Base-by-base conservation (phyloP, 2,888 invertebrate genomes). In the Andricus quercusramuli region DNA sequence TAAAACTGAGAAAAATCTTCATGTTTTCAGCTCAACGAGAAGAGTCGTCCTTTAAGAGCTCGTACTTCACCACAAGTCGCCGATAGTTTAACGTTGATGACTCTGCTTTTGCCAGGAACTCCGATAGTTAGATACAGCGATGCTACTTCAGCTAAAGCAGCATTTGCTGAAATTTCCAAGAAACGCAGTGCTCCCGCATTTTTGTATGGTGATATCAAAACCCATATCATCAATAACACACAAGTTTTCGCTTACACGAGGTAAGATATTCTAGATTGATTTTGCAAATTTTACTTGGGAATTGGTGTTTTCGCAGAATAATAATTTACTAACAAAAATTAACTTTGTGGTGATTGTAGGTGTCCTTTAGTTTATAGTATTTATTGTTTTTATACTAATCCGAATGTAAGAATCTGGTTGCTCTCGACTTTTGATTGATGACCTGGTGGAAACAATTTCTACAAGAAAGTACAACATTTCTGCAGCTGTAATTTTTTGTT, bases 51-150 rank as follows among this genome's bases (percentile, higher is more conserved):
- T 70, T 85, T 90, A 64, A 88, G 89, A 66, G 81, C 89, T 37
- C 88, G 90, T 51, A 88, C 93, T 82, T 90, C 93, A 32, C 82
- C 86, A 4, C 93, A 93, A 77, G 93, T 94, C 74, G 92, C 94
- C 56, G 95, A 96, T 32, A 94, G 93, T 37, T 86, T 95, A 68
- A 94, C 94, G 83, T 93, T 96, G 89, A 94, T 98, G 89, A 94
- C 96, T 70, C 93, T 97, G 90, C 93, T 98, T 79, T 93, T 99
- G 84, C 97, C 97, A 0, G 98, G 98, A 67, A 95, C 96, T 8
- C 96, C 97, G 0, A 94, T 97, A 78, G 84, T 94, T 1, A 85
- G 83, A 29, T 47, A 92, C 15, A 89, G 92, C 0, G 93, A 94
- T 80, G 78, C 80, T 22, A 76, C 29, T 29, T 59, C 88, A 51